Percentiles rank a stretch among this genome's conserved stretches.
Conservation (phyloP, 2,888 invertebrate species). For the Embidobia sp. region DNA sequence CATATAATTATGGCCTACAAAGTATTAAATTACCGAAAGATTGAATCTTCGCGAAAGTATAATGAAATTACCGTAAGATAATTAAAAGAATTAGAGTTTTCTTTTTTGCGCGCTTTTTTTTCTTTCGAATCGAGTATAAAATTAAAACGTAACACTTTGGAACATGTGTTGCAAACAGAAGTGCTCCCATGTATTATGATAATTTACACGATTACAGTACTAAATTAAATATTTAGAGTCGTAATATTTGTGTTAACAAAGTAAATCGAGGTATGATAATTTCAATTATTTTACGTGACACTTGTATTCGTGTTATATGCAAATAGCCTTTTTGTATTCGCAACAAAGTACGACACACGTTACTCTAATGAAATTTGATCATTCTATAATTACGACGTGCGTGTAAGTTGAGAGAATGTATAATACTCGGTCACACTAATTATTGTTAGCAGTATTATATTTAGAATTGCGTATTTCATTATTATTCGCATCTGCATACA, state of each 20-base stretch:
- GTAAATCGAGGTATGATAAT: slow-evolving; percentile 34
- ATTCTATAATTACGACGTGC: slow-evolving; percentile 38
- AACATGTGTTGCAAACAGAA: not conserved
- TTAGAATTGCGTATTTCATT: slow-evolving; percentile 24
- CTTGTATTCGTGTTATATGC: slow-evolving; percentile 42
- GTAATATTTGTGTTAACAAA: slow-evolving; percentile 38
- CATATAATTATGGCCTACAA: slow-evolving; percentile 10
- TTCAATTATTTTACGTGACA: slow-evolving; percentile 29
- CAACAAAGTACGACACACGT: slow-evolving; percentile 25
- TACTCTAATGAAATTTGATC: slow-evolving; percentile 40
- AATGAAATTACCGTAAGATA: too few relatives aligned
- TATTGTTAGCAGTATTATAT: slow-evolving; percentile 30
- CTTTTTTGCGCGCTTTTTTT: too few relatives aligned
- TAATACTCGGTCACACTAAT: slow-evolving; percentile 29
- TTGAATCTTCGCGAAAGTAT: too few relatives aligned
- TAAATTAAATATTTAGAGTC: slow-evolving; percentile 21
- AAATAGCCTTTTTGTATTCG: slow-evolving; percentile 39
- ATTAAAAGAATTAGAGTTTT: too few relatives aligned
- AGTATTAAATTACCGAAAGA: slow-evolving; percentile 1
- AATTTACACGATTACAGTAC: slow-evolving; percentile 1
- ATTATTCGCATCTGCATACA: slow-evolving; percentile 19
- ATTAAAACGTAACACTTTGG: not conserved
- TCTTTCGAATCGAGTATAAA: too few relatives aligned
- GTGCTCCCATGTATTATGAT: slow-evolving; percentile 4
- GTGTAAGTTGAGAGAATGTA: slow-evolving; percentile 17